Evolutionary conservation across 2,113 vertebrate genomes (phyloP).

Genomic region (Rattus norvegicus): GRCr8 NC_086025.1:71692001-71692500

Average conservation of each 20-base stretch:
- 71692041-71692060: background rate
- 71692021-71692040: background rate
- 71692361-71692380: no score
- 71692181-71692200: background rate
- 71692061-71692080: background rate
- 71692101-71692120: background rate
- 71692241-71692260: background rate
- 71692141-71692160: background rate
- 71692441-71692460: no score
- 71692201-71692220: background rate
- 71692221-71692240: background rate
- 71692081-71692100: background rate
- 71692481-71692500: no score
- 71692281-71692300: background rate
- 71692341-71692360: no score
- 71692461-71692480: no score
- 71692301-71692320: no score
- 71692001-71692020: background rate
- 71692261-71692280: background rate
- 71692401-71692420: no score
- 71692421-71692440: no score
- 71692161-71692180: background rate
- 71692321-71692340: no score
- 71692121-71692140: background rate
- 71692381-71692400: no score